These are phyloP conservation scores for Gallinago jamesoni DNA, from an alignment of 2,113 vertebrate species.

Conservation along the genomic window DNA sequence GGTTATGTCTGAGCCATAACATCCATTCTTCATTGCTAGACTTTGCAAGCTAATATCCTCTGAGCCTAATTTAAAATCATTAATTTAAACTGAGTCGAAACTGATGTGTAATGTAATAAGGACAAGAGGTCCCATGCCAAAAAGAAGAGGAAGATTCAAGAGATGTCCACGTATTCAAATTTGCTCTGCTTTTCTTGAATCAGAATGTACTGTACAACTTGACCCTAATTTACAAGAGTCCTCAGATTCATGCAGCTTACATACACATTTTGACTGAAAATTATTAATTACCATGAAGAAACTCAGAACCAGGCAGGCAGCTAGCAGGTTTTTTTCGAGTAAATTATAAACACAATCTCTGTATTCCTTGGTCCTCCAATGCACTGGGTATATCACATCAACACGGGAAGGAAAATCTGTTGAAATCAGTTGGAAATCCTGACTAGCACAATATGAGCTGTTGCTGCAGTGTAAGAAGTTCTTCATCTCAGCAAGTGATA, in stretches of 20 bases:
- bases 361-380: constrained; percentile 26
- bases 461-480: constrained; percentile 64
- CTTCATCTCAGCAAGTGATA: constrained; percentile 65
- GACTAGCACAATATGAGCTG: constrained; percentile 67
- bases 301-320: constrained; percentile 8
- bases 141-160: constrained; percentile 6
- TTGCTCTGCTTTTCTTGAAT: background rate
- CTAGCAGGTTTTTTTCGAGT: constrained; percentile 14
- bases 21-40: constrained; percentile 57
- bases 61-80: constrained; percentile 76
- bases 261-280: background rate
- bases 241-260: background rate
- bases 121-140: constrained; percentile 22
- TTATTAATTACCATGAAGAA: constrained; percentile 18
- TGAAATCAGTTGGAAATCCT: constrained; percentile 67
- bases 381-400: constrained; percentile 56
- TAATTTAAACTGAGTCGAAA: constrained; percentile 69
- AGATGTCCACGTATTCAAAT: background rate
- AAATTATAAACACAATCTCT: constrained; percentile 38
- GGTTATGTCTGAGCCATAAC: constrained; percentile 66
- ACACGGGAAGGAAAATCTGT: constrained; percentile 55
- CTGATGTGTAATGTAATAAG: constrained; percentile 56
- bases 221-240: background rate
- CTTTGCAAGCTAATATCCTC: constrained; percentile 77
- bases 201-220: background rate